A percentile compares a stretch with the other conserved stretches of the same genome.
phyloP scores from a whole-genome alignment of 2,888 invertebrate species.

The Glyphotaelius pellucidus region DNA sequence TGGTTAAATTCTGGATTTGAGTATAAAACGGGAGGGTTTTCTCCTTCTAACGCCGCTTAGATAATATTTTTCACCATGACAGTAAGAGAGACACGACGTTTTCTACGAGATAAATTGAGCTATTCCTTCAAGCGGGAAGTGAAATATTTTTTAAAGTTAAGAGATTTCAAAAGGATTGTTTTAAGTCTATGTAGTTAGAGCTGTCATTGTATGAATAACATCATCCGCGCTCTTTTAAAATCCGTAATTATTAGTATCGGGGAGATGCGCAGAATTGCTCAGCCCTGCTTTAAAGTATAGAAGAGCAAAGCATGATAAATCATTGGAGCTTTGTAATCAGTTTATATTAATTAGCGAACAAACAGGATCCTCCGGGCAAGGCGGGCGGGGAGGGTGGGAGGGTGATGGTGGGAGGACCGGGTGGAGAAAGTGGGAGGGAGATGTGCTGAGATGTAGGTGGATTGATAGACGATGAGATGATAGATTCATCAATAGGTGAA shows the following conservation, averaged over 20 bases:
- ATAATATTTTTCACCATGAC: too few relatives aligned
- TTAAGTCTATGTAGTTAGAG: neutral
- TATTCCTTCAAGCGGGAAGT: too few relatives aligned
- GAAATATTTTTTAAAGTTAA: neutral
- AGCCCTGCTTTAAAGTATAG: constrained; percentile 50
- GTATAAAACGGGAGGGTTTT: too few relatives aligned
- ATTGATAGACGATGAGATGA: neutral
- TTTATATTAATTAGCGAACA: constrained; percentile 67
- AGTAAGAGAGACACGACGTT: too few relatives aligned
- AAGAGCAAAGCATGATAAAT: constrained; percentile 63
- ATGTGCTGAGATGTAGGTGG: neutral
- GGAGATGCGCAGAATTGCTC: constrained; percentile 13
- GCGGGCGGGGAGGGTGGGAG: constrained; percentile 3
- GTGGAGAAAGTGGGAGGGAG: constrained; percentile 43
- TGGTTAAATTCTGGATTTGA: too few relatives aligned
- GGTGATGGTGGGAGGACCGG: constrained; percentile 8
- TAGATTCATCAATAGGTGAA: constrained; percentile 27
- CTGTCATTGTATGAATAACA: neutral
- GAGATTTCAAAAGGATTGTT: too few relatives aligned
- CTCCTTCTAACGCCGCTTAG: too few relatives aligned
- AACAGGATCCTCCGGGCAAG: constrained; percentile 57
- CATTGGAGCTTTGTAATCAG: constrained; percentile 66
- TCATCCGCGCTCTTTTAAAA: neutral
- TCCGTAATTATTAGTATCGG: neutral
- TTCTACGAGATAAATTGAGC: too few relatives aligned